Base-by-base conservation (phyloP, 1,140 invertebrate species). In the Ceratitis capitata region DNA sequence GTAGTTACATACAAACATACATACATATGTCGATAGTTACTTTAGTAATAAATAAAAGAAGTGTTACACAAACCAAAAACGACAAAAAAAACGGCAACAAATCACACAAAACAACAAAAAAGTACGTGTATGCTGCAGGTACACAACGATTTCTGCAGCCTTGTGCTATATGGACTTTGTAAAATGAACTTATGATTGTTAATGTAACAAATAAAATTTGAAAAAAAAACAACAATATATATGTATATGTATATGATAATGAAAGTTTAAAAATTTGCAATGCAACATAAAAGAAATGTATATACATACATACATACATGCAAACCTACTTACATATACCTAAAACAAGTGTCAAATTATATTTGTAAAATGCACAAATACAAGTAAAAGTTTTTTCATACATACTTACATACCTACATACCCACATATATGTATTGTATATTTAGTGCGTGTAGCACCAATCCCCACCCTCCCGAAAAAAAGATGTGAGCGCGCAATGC, bases 331-430 rank as follows among this genome's bases (percentile, higher is more conserved):
- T 32, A 29, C 45, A 83, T 83, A 83, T 83, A 83, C 45, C 45
- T 83, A 53, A n/a, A 83, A 51, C 42, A 26, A 83, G 82, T 83
- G 82, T 83, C 82, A 83, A 83, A 83, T 83, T 83, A 83, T 83
- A 83, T 51, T 83, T 83, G 82, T 83, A 83, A 83, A 83, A 32
- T 83, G 82, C 82, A 83, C 82, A 83, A 83, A 45, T 78, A 45
- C 45, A 45, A 45, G 39, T n/a, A n/a, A n/a, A n/a, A n/a, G n/a
- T n/a, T n/a, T n/a, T n/a, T n/a, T n/a, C n/a, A n/a, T n/a, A n/a
- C n/a, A n/a, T n/a, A n/a, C n/a, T n/a, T n/a, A n/a, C n/a, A n/a
- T n/a, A n/a, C n/a, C n/a, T n/a, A n/a, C n/a, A n/a, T n/a, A n/a
- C n/a, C n/a, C n/a, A n/a, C n/a, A n/a, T n/a, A 45, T 78, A 78